phyloP scores from a whole-genome alignment of 2,797 vertebrate genomes.

The Cichlasoma orientale region DNA sequence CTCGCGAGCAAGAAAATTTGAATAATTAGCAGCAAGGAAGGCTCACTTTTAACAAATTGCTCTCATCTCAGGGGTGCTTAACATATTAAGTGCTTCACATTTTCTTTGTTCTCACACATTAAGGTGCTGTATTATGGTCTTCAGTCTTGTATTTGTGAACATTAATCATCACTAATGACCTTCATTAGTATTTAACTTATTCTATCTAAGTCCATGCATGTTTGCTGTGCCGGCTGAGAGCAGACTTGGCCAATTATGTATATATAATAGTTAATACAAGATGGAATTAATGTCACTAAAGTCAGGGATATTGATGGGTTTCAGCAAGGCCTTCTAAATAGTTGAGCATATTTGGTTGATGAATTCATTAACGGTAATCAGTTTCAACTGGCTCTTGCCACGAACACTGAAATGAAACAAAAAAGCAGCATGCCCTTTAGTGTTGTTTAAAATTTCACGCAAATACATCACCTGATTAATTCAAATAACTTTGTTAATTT shows the following conservation, averaged over 20 bases:
- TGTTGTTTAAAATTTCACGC: conserved; percentile 60
- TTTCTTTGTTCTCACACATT: conserved; percentile 49
- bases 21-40: conserved; percentile 32
- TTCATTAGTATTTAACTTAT: conserved; percentile 46
- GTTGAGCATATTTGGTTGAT: conserved; percentile 63
- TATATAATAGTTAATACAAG: conserved; percentile 55
- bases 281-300: conserved; percentile 53
- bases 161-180: conserved; percentile 60
- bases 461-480: conserved; percentile 72
- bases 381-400: conserved; percentile 60
- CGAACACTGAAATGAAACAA: conserved; percentile 61
- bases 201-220: conserved; percentile 40
- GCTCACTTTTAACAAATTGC: conserved; percentile 43
- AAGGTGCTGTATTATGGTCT: conserved; percentile 25
- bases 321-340: conserved; percentile 51
- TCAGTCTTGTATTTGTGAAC: conserved; percentile 40
- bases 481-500: conserved; percentile 76
- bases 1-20: conserved; percentile 26
- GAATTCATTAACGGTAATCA: conserved; percentile 73
- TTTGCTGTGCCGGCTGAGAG: conserved; percentile 45
- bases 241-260: conserved; percentile 51
- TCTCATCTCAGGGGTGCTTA: conserved; percentile 45
- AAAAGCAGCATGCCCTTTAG: conserved; percentile 59
- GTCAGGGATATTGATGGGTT: conserved; percentile 61
- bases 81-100: conserved; percentile 44